Evolutionary conservation across 2,113 vertebrate genomes (phyloP).

Genomic region (Chelonoidis abingdonii): DNA sequence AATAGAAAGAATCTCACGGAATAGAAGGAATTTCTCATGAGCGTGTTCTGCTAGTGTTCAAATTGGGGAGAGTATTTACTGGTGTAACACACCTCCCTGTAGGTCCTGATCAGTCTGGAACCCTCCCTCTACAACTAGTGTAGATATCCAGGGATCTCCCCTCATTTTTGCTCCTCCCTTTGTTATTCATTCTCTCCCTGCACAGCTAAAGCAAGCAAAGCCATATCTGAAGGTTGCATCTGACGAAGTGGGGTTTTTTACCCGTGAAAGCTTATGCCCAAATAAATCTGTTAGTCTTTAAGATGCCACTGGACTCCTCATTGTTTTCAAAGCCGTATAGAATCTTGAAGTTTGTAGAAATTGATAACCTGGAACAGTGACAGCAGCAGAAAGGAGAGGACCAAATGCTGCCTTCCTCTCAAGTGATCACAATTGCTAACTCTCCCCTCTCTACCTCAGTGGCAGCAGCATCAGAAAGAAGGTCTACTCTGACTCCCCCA

Average conservation of each 20-base stretch:
- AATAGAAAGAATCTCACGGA: background rate
- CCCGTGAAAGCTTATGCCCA: too few species aligned
- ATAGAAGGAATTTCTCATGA: background rate
- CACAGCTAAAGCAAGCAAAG: background rate
- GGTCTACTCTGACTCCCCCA: background rate
- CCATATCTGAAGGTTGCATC: background rate
- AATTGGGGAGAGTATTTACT: background rate
- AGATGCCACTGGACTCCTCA: too few species aligned
- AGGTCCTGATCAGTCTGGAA: fast-evolving
- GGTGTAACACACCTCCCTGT: fast-evolving
- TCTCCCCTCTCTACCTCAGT: background rate
- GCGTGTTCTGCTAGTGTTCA: fast-evolving
- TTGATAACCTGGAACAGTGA: background rate
- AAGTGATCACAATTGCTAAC: background rate
- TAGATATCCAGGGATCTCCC: background rate
- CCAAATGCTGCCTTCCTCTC: background rate
- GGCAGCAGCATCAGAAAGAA: background rate
- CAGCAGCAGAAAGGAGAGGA: background rate
- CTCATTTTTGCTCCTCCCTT: background rate
- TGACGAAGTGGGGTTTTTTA: too few species aligned
- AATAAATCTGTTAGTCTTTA: too few species aligned
- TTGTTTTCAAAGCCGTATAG: background rate
- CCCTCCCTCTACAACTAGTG: background rate
- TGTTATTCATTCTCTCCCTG: background rate
- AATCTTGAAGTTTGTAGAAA: background rate